These are phyloP conservation scores for Aleiodes sp. DNA, from an alignment of 1,140 invertebrate genomes.

Conservation along the genomic window DNA sequence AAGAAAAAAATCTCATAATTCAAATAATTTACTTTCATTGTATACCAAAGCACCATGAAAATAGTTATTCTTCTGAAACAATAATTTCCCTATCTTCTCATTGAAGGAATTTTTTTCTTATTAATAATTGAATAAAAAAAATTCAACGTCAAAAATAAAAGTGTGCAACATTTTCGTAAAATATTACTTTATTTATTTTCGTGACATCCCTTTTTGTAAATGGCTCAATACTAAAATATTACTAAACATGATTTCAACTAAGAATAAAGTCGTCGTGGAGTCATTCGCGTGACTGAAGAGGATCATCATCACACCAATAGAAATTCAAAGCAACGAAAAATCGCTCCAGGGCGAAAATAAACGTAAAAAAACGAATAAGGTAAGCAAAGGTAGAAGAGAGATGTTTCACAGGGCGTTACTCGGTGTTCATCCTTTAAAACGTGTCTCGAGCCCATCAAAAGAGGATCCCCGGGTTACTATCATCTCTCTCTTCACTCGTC, in stretches of 20 bases:
- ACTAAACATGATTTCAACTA: not conserved
- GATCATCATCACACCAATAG: slow-evolving; percentile 10
- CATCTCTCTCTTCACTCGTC: slow-evolving; percentile 34
- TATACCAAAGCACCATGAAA: too few relatives aligned
- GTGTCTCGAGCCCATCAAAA: slow-evolving; percentile 59
- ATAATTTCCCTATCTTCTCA: too few relatives aligned
- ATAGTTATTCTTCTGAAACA: too few relatives aligned
- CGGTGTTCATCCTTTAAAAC: slow-evolving; percentile 46
- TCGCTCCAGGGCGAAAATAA: not conserved
- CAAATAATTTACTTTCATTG: too few relatives aligned
- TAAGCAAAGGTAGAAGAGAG: slow-evolving; percentile 24
- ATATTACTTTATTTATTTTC: not conserved
- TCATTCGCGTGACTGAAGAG: not conserved
- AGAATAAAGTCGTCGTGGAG: slow-evolving; percentile 9
- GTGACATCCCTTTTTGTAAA: not conserved
- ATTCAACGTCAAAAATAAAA: too few relatives aligned
- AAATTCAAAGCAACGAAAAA: slow-evolving; percentile 4
- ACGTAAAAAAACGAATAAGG: slow-evolving; percentile 16
- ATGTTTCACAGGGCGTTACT: not conserved
- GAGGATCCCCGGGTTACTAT: slow-evolving; percentile 42
- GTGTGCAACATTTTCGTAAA: too few relatives aligned
- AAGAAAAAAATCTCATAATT: too few relatives aligned
- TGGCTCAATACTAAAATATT: not conserved
- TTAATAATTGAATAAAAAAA: too few relatives aligned
- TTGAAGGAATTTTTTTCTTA: too few relatives aligned